Evolutionary conservation across 2,797 vertebrate genomes (phyloP), one percentile per base, ranked within the genome.

Genomic region (Streptopelia turtur): DNA sequence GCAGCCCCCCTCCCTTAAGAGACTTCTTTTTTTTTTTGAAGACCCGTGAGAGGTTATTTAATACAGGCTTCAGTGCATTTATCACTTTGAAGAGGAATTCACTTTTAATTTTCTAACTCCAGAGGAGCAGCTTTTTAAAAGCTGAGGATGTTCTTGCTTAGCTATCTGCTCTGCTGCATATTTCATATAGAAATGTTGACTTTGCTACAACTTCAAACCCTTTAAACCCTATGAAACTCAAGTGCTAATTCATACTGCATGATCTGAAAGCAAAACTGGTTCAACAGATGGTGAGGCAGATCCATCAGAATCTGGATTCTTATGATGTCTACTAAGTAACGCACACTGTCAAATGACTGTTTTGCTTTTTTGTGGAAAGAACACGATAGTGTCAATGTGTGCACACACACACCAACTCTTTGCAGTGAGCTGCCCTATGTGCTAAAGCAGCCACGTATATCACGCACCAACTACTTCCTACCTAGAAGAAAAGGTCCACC

Each of bases 31-130:
- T 16, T 41, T 53, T 49, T 12, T 13, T 5, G 3, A 37, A 85
- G 28, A 69, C 56, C 52, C n/a, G 45, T 61, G 13, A 31, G 75
- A 92, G 41, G 33, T 75, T 75, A 83, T 84, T 92, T 92, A 83
- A 91, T 66, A 89, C 39, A 64, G 39, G 60, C 69, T 86, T 93
- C 69, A 82, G 41, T 64, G 61, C 21, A 79, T 86, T 94, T 95
- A 83, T 52, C 61, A 79, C 59, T 84, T 82, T 45, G 60, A 94
- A 86, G 66, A 94, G 52, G 80, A 90, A 88, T 94, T 91, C 28
- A 45, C 52, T 93, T 88, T 75, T 76, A 93, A 93, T 91, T 92
- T 89, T 78, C 65, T 69, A 75, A 52, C 82, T 75, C 37, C 37
- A 39, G 57, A 87, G 27, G 35, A 56, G 30, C 76, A 83, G 20